Base-by-base conservation (phyloP, 1,140 invertebrate genomes). In the Drosophila parabipectinata region DNA sequence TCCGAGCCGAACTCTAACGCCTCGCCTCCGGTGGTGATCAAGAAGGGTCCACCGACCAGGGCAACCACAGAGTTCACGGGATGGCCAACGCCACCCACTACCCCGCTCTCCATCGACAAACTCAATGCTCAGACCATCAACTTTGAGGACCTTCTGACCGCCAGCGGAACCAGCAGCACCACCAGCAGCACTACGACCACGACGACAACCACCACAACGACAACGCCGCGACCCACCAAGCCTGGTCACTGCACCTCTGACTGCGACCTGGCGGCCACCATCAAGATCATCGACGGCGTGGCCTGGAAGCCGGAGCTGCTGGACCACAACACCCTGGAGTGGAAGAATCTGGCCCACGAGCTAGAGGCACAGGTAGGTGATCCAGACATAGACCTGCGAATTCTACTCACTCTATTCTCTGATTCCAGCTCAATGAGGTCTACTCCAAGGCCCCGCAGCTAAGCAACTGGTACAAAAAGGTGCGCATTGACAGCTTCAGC, bases 21-120 rank as follows among this genome's bases (percentile, higher is more conserved):
- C 4, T 91, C 92, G 1, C 93, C 95, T 1, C 92, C 93, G 0
- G 95, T 95, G 4, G 94, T 94, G 37, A 96, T 97, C 73, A 94
- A 95, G 56, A 97, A 96, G 91, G 96, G 96, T 67, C 97, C 96
- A 94, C 96, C 96, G 1, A 94, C 94, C 8, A 96, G 97, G 92
- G 95, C 95, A 48, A 96, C 96, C 12, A 97, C 97, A 2, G 96
- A 97, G 90, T 98, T 98, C 79, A 97, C 96, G 8, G 97, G 96
- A 14, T 98, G 96, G 96, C 96, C 97, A 9, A 96, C 96, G 5
- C 94, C 95, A 4, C 95, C 96, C 1, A 97, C 96, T 0, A 97
- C 96, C 0, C 96, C 96, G 5, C 95, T 97, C 51, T 96, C 96
- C 0, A 96, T 97, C 44, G 96, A 97, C 84, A 96, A 96, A 89